These are phyloP conservation scores for Eonycteris spelaea DNA, from an alignment of 2,113 vertebrate genomes.

Conservation along the genomic window DNA sequence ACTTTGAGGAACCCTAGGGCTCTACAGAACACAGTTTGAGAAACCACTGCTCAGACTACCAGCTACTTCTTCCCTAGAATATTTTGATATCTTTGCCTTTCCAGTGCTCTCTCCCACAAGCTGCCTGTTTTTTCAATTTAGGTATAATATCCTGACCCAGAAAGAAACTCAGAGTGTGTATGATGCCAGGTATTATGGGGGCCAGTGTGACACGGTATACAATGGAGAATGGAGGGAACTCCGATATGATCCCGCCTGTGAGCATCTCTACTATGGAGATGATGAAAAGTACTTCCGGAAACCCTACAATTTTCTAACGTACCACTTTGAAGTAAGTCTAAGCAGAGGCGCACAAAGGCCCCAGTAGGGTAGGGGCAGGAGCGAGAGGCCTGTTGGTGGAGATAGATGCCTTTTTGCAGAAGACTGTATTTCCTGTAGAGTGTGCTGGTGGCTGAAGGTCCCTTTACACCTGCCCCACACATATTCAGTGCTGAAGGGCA, in stretches of 20 bases:
- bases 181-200: constrained; percentile 88
- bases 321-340: constrained; percentile 88
- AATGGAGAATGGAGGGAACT: constrained; percentile 94
- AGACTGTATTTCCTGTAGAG: neutral
- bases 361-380: neutral
- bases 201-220: constrained; percentile 91
- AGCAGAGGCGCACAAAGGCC: neutral
- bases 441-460: neutral
- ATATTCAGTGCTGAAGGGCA: neutral
- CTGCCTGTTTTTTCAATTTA: constrained; percentile 58
- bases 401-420: neutral
- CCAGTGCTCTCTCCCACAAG: neutral
- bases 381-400: neutral
- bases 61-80: neutral
- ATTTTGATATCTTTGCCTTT: neutral
- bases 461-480: neutral
- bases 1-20: neutral
- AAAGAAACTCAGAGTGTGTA: constrained; percentile 81
- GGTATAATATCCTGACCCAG: constrained; percentile 88
- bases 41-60: neutral
- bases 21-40: neutral
- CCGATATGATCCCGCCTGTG: constrained; percentile 88
- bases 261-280: constrained; percentile 89
- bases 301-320: constrained; percentile 92
- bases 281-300: constrained; percentile 93